phyloP scores from a whole-genome alignment of 2,113 vertebrate species.

The Vulpes lagopus region DNA sequence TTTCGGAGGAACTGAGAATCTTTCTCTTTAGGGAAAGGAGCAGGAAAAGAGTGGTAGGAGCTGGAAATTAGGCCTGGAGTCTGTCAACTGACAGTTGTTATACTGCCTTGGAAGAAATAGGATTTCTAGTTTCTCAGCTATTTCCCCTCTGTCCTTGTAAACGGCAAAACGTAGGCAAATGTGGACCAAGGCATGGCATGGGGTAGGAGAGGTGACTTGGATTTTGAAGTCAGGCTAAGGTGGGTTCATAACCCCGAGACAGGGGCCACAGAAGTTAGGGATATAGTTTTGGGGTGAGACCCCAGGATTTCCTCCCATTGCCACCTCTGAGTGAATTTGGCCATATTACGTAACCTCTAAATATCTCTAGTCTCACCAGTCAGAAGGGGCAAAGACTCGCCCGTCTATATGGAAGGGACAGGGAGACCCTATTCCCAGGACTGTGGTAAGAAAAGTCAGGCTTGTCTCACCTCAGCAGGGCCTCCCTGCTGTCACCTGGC shows the following conservation, averaged over 20 bases:
- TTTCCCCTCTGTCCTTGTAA: neutral
- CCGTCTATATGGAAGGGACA: neutral
- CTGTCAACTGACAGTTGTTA: neutral
- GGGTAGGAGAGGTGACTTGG: rapidly evolving
- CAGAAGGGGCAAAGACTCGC: neutral
- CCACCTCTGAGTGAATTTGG: neutral
- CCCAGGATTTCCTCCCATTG: neutral
- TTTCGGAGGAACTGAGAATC: neutral
- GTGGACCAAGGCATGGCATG: neutral
- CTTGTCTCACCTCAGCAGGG: rapidly evolving
- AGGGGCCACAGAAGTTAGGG: neutral
- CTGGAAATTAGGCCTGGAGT: neutral
- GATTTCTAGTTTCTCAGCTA: neutral
- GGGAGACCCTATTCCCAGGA: neutral
- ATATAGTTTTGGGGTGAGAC: neutral
- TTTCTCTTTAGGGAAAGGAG: neutral
- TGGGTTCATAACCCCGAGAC: neutral
- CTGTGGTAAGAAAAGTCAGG: neutral
- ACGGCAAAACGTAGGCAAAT: neutral
- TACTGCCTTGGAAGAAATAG: neutral
- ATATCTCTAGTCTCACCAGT: neutral
- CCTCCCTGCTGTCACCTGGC: neutral
- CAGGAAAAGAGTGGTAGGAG: neutral
- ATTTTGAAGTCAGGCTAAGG: neutral
- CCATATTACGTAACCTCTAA: neutral